phyloP scores from a whole-genome alignment of 2,888 invertebrate species.

The Aleiodes leptofemur region DNA sequence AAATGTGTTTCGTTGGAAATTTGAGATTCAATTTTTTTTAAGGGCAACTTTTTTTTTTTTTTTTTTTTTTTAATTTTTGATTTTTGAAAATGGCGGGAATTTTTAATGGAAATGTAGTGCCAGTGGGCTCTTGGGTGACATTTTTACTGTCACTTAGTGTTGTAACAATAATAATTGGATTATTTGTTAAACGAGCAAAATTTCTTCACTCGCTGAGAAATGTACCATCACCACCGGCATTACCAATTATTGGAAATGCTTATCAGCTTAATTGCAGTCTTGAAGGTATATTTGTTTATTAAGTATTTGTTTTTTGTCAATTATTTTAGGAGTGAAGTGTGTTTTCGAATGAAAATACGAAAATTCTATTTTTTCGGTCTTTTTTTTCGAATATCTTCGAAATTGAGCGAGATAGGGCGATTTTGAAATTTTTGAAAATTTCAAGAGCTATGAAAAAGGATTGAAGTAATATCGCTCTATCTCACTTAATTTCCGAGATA shows the following conservation, averaged over 20 bases:
- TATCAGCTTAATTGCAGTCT: constrained; percentile 69
- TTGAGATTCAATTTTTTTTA: no score
- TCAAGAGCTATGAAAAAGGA: no score
- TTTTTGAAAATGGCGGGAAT: no score
- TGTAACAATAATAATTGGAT: constrained; percentile 52
- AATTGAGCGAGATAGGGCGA: no score
- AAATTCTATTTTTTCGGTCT: no score
- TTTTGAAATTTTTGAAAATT: no score
- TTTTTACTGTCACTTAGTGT: constrained; percentile 56
- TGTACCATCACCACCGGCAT: constrained; percentile 67
- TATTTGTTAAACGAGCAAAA: constrained; percentile 59
- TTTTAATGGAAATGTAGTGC: no score
- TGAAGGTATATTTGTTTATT: constrained; percentile 63
- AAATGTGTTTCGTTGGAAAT: background rate
- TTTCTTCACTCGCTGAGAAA: constrained; percentile 65
- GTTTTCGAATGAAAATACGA: no score
- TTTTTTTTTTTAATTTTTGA: background rate
- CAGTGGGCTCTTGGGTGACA: constrained; percentile 59
- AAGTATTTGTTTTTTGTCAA: constrained; percentile 20
- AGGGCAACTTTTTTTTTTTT: no score
- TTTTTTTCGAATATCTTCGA: no score
- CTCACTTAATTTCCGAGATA: no score
- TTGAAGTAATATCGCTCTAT: no score
- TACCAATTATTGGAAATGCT: constrained; percentile 73
- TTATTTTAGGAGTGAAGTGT: background rate